These are phyloP conservation scores for Aldabrachelys gigantea DNA, from an alignment of 2,113 vertebrate genomes.

Conservation along the genomic window DNA sequence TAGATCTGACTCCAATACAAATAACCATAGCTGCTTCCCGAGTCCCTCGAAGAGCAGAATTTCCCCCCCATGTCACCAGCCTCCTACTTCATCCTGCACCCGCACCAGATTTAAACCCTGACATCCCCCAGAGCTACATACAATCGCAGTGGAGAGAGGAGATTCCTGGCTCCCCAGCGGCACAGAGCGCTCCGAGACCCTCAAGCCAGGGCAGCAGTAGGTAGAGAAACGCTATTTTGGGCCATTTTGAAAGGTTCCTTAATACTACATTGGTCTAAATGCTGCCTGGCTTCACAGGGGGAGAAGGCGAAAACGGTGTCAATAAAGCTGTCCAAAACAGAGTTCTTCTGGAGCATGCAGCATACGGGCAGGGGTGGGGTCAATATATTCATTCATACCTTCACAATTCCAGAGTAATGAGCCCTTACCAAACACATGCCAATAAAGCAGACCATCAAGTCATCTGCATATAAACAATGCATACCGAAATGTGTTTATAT, in stretches of 20 bases:
- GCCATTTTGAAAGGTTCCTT: neutral
- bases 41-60: neutral
- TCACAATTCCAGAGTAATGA: neutral
- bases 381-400: neutral
- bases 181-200: neutral
- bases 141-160: neutral
- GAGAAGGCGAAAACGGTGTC: neutral
- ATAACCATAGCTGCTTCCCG: neutral
- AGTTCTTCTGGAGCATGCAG: neutral
- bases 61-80: neutral
- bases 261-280: neutral
- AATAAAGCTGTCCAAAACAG: neutral
- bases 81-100: neutral
- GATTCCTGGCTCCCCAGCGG: neutral
- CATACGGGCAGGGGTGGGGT: neutral
- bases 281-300: neutral
- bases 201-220: neutral
- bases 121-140: neutral
- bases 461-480: neutral
- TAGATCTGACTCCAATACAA: neutral
- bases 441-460: neutral
- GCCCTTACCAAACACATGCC: neutral
- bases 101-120: neutral
- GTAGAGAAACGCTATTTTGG: neutral
- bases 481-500: neutral